Evolutionary conservation across 1,140 invertebrate genomes (phyloP), one percentile per base, ranked within the genome.

Genomic region (Venustaconcha ellipsiformis): DNA sequence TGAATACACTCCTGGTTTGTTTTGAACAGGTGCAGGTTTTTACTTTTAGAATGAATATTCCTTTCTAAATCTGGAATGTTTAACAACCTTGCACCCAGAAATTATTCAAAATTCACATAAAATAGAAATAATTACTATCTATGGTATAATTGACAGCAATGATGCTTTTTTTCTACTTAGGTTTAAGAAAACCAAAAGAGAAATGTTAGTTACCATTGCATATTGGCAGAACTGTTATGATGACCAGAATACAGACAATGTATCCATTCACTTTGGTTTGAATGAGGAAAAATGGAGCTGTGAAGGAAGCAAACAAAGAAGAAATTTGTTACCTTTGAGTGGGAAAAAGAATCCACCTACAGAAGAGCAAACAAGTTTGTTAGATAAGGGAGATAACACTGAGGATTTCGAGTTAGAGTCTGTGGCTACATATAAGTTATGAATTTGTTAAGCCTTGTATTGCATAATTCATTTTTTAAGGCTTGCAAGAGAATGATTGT

Each of bases 201-300:
- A 86, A 15, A 80, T 82, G 48, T 68, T 87, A 57, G 48, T 86
- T 56, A 88, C 85, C 12, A 76, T 67, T 18, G 80, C 80, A 12
- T 88, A 88, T 76, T 79, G 78, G 65, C 68, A 76, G 57, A 78
- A 72, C 20, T 84, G 74, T 56, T 56, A 63, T 14, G 65, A 66
- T 17, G 78, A 83, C 48, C 78, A 85, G 58, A 74, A 77, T 23
- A 37, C 55, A 11, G 85, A 86, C 70, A 82, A 84, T 37, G 82
- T 88, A 30, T 83, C 83, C 48, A 67, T 88, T 11, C 83, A 87
- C 63, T 78, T 84, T 30, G 85, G 87, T 3, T 80, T 83, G 0
- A 82, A 83, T 17, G 82, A 83, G 58, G 74, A 77, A 11, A 65
- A 56, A 11, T 63, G 63, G 11, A 82, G 78, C 65, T 71, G 81